phyloP scores from a whole-genome alignment of 37 sponge, comb jelly and placozoan genomes.

The Mnemiopsis leidyi region DNA sequence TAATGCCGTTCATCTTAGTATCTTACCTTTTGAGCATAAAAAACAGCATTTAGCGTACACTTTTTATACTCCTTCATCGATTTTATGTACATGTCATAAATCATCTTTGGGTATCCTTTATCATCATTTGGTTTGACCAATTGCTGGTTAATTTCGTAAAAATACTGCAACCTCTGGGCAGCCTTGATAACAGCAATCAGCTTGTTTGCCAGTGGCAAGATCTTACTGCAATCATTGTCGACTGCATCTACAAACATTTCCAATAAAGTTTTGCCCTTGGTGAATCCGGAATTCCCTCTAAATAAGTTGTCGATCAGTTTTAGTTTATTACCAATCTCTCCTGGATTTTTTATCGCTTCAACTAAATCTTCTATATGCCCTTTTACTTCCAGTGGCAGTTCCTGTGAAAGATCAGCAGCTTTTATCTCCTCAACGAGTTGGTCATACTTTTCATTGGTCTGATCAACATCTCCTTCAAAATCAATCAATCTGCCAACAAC shows the following conservation, averaged over 20 bases:
- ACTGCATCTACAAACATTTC: not conserved
- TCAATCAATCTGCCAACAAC: not conserved
- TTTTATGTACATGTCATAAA: not conserved
- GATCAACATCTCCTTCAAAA: not conserved
- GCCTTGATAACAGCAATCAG: not conserved
- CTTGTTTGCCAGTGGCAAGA: not conserved
- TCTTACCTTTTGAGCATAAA: not conserved
- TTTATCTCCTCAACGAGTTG: not conserved
- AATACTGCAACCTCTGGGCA: not conserved
- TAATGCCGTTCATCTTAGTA: too few relatives aligned
- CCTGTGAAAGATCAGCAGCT: not conserved
- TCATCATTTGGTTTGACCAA: not conserved
- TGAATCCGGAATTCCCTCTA: too few relatives aligned
- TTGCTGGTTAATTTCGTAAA: slow-evolving; percentile 22
- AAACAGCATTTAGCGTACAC: not conserved
- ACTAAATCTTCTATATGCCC: not conserved
- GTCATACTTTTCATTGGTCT: not conserved
- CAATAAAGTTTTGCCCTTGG: not conserved
- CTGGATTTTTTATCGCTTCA: not conserved
- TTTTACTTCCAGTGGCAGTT: not conserved
- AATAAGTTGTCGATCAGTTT: not conserved
- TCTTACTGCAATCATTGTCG: slow-evolving; percentile 19
- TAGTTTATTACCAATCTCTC: not conserved
- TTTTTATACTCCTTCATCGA: not conserved
- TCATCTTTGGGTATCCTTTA: not conserved